These are phyloP conservation scores for Chondrilla cf. caribensis DNA, from an alignment of 37 sponge, comb jelly and placozoan genomes.

Conservation along the genomic window DNA sequence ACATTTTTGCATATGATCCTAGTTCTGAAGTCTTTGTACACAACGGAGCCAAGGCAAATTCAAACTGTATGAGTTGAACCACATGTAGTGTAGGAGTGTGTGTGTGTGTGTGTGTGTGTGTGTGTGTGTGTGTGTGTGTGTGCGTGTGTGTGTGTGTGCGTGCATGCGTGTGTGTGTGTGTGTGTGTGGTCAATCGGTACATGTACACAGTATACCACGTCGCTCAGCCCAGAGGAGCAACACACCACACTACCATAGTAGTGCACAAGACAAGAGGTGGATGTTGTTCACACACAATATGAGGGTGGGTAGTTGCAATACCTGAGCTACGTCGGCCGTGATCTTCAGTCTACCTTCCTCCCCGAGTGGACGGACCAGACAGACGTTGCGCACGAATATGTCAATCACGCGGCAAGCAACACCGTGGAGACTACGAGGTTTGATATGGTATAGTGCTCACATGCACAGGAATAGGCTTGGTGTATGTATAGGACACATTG, in stretches of 20 bases:
- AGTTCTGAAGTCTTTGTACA: conserved; percentile 57
- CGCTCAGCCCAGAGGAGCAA: too few relatives aligned
- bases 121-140: conserved; percentile 2
- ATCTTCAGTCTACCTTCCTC: conserved; percentile 90
- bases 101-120: neutral
- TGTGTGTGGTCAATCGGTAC: neutral
- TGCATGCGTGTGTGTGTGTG: conserved; percentile 5
- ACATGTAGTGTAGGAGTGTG: neutral
- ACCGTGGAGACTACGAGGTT: neutral
- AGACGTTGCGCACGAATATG: conserved; percentile 81
- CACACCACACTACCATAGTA: too few relatives aligned
- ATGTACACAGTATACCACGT: too few relatives aligned
- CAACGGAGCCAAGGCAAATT: conserved; percentile 73
- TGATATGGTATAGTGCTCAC: too few relatives aligned
- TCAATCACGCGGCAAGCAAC: conserved; percentile 51
- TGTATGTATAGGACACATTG: too few relatives aligned
- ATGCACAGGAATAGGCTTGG: too few relatives aligned
- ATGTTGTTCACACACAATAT: too few relatives aligned
- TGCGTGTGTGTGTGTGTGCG: conserved; percentile 14
- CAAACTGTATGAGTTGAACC: conserved; percentile 39
- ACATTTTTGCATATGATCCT: conserved; percentile 53
- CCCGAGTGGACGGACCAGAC: conserved; percentile 85
- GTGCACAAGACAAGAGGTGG: too few relatives aligned
- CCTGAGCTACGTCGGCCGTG: conserved; percentile 95
- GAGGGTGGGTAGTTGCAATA: too few relatives aligned